Conservation (phyloP, 30 jellyfish, hydroid and myxozoan species). For the Cassiopea andromeda region DNA sequence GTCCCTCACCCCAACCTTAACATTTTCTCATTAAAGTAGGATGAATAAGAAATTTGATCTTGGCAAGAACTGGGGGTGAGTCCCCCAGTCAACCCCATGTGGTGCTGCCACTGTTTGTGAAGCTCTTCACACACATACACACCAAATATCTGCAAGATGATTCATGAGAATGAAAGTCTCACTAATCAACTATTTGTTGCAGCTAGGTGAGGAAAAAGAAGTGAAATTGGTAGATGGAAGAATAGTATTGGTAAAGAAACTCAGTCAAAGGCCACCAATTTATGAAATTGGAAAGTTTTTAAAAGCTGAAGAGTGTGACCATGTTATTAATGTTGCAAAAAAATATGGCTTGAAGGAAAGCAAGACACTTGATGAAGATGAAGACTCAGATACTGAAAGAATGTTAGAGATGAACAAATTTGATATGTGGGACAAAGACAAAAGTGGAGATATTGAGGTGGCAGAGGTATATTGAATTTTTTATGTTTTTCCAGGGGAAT, state of each 20-base stretch:
- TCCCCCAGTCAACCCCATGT: too few species aligned
- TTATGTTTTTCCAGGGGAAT: not conserved
- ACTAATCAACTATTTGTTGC: not conserved
- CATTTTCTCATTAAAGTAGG: too few species aligned
- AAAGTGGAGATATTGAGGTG: slow-evolving; percentile 21
- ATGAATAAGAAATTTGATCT: too few species aligned
- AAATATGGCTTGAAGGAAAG: slow-evolving; percentile 48
- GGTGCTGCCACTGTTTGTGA: too few species aligned
- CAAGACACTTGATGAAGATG: slow-evolving; percentile 45
- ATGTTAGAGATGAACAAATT: slow-evolving; percentile 4
- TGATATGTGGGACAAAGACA: slow-evolving; percentile 48
- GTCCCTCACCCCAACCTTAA: too few species aligned
- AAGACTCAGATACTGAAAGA: slow-evolving; percentile 1
- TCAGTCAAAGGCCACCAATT: slow-evolving; percentile 67
- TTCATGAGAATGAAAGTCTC: not conserved
- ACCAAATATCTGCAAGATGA: too few species aligned
- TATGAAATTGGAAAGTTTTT: slow-evolving; percentile 55
- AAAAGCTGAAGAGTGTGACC: slow-evolving; percentile 58
- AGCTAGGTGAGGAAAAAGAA: not conserved
- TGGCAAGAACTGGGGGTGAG: too few species aligned
- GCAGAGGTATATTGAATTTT: slow-evolving; percentile 28
- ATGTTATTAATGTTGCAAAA: slow-evolving; percentile 47
- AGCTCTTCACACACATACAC: too few species aligned
- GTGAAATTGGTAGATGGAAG: slow-evolving; percentile 33
- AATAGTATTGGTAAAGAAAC: not conserved